phyloP scores from a whole-genome alignment of 2,888 invertebrate species.

The Rhimphoctona megacephalus region DNA sequence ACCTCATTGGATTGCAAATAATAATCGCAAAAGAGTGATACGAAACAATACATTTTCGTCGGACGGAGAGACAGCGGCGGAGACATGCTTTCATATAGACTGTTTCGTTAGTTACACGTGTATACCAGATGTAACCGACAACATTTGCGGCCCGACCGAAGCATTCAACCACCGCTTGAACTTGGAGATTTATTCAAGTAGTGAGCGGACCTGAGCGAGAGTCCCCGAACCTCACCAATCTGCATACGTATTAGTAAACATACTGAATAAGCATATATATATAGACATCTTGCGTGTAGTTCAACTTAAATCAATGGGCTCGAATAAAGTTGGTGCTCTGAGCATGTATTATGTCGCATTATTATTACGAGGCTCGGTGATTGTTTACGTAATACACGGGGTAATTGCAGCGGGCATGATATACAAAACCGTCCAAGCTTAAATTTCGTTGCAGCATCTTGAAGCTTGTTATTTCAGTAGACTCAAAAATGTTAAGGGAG shows the following conservation, averaged over 20 bases:
- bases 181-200: constrained; percentile 40
- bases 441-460: not conserved
- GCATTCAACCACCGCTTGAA: constrained; percentile 15
- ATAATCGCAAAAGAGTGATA: too few species aligned
- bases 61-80: too few species aligned
- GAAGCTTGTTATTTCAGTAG: constrained; percentile 6
- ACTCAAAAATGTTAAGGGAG: constrained; percentile 26
- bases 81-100: not conserved
- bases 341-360: constrained; percentile 19
- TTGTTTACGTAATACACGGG: constrained; percentile 12
- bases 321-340: too few species aligned
- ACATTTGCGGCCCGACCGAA: constrained; percentile 6
- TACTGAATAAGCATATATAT: not conserved
- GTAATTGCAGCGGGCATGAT: not conserved
- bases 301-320: constrained; percentile 28
- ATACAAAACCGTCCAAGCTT: not conserved
- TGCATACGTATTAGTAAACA: constrained; percentile 1
- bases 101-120: constrained; percentile 30
- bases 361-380: constrained; percentile 23
- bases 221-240: constrained; percentile 14
- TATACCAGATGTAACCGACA: constrained; percentile 42
- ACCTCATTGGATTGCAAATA: too few species aligned
- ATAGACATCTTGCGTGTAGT: not conserved
- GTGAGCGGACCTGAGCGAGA: not conserved
- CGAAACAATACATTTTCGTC: too few species aligned